A percentile compares a stretch with the other conserved stretches of the same genome.
phyloP scores from a whole-genome alignment of 2,797 vertebrate genomes.

The Pterois miles region DNA sequence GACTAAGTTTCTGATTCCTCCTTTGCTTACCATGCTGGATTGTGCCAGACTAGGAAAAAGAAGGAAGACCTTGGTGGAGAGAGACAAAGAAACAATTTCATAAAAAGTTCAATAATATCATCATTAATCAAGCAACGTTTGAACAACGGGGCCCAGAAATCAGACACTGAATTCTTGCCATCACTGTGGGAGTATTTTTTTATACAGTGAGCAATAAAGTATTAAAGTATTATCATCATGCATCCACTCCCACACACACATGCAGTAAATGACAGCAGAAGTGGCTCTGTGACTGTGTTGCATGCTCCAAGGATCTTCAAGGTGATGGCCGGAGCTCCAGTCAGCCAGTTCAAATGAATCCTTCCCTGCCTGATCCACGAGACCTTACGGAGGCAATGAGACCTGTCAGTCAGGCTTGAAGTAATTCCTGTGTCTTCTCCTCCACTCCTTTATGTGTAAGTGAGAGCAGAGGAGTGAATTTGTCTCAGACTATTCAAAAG shows the following conservation, averaged over 20 bases:
- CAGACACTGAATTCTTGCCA: background rate
- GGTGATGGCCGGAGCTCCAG: constrained; percentile 35
- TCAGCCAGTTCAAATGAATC: constrained; percentile 42
- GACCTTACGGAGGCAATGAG: constrained; percentile 39
- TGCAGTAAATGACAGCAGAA: background rate
- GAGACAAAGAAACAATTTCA: no score
- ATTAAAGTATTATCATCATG: background rate
- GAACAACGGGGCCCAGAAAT: background rate
- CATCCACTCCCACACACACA: background rate
- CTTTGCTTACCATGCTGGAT: no score
- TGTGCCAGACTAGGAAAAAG: no score
- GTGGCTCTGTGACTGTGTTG: background rate
- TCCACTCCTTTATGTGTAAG: constrained; percentile 37
- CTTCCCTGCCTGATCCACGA: constrained; percentile 24
- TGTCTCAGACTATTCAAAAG: constrained; percentile 42
- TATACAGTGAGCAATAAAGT: constrained; percentile 7
- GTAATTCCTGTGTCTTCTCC: constrained; percentile 38
- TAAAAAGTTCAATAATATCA: background rate
- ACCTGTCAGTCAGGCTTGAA: constrained; percentile 54
- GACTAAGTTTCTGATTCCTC: no score
- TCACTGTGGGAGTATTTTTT: background rate
- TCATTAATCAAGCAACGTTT: background rate
- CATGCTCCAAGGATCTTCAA: constrained; percentile 39
- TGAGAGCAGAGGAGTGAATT: constrained; percentile 32
- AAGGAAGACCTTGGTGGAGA: no score